These are phyloP conservation scores for Anomalospiza imberbis DNA, from an alignment of 2,797 vertebrate genomes.

Conservation along the genomic window DNA sequence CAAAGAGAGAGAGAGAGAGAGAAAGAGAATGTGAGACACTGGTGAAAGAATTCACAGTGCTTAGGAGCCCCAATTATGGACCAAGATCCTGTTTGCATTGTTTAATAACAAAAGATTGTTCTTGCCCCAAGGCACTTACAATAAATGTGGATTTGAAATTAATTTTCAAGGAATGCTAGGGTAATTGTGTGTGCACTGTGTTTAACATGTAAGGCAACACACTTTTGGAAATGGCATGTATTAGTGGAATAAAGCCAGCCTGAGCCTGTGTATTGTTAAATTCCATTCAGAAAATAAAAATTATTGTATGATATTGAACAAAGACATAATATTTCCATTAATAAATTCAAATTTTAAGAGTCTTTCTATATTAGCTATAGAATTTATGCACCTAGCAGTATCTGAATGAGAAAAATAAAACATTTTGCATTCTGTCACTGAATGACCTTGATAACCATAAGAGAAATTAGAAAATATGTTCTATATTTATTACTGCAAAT, in stretches of 20 bases:
- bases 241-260: conserved; percentile 45
- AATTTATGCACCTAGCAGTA: neutral
- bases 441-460: conserved; percentile 42
- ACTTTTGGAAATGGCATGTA: conserved; percentile 43
- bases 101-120: conserved; percentile 57
- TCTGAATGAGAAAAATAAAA: conserved; percentile 39
- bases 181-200: conserved; percentile 21
- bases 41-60: conserved; percentile 51
- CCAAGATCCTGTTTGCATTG: conserved; percentile 52
- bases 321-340: conserved; percentile 46
- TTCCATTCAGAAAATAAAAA: conserved; percentile 41
- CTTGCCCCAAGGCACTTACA: conserved; percentile 29
- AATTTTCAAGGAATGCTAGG: conserved; percentile 48
- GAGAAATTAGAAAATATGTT: conserved; percentile 48
- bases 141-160: conserved; percentile 58
- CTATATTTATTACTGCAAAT: conserved; percentile 28
- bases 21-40: conserved; percentile 55
- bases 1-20: conserved; percentile 28
- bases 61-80: conserved; percentile 58
- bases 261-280: conserved; percentile 7
- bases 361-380: conserved; percentile 21
- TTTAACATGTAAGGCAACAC: conserved; percentile 32
- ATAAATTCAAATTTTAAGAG: conserved; percentile 34
- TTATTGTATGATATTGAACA: conserved; percentile 32
- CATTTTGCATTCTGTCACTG: conserved; percentile 30